A percentile compares a stretch with the other conserved stretches of the same genome.
phyloP scores from a whole-genome alignment of 1,140 invertebrate genomes.

The Babylonia areolata region DNA sequence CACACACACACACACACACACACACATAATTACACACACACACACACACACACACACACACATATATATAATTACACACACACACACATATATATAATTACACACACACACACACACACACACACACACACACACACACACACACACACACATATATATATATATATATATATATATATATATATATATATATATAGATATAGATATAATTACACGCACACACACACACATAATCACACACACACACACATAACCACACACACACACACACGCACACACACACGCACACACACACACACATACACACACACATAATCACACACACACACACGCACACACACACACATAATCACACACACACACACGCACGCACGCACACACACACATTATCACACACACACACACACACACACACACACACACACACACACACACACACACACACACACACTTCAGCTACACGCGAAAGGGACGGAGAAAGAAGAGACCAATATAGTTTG shows the following conservation, averaged over 20 bases:
- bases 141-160: neutral
- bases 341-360: too few species aligned
- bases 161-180: neutral
- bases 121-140: constrained; percentile 28
- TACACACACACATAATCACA: too few species aligned
- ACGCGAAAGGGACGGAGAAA: neutral
- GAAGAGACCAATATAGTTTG: too few species aligned
- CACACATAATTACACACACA: neutral
- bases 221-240: too few species aligned
- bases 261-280: too few species aligned
- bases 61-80: neutral
- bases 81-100: neutral
- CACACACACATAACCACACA: too few species aligned
- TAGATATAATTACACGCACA: neutral
- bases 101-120: constrained; percentile 30
- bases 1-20: neutral
- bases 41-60: neutral
- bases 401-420: too few species aligned
- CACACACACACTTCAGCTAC: neutral
- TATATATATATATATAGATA: neutral
- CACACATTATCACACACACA: too few species aligned
- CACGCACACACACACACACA: too few species aligned
- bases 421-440: too few species aligned
- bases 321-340: too few species aligned
- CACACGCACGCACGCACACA: too few species aligned